Base-by-base conservation (phyloP, 2,113 vertebrate species). In the Chlamydotis undulata region DNA sequence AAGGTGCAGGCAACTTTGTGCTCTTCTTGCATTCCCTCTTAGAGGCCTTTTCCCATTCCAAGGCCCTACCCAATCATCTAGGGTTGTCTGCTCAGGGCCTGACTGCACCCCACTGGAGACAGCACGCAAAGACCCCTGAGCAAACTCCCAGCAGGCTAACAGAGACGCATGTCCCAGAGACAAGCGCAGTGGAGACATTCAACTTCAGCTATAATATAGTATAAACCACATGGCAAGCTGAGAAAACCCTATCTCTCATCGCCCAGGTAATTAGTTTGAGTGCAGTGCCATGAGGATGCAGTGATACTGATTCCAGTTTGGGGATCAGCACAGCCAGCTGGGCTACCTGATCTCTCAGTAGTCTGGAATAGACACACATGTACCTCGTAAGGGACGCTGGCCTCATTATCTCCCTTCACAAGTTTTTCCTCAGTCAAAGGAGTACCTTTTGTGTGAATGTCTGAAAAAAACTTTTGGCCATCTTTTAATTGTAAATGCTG, bases 81-180 rank as follows among this genome's bases (percentile, higher is more conserved):
- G 18, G 19, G 25, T 25, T 57, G 41, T 73, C 65, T 71, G 37
- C 63, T 56, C 39, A 49, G 61, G 33, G 26, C 28, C 53, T 56
- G 67, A n/a, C 53, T 45, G 29, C 64, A 37, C n/a, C 7, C 45
- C 12, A 1, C 8, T 37, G 67, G 17, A 53, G 22, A 3, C 63
- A 56, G 56, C 0, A 0, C 18, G 41, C 31, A 55, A 45, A 81
- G 47, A 64, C 7, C 25, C 37, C 4, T 1, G 2, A 47, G 31
- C 59, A 43, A 61, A 82, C 22, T 59, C 19, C 24, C 13, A 31
- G n/a, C 47, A 47, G 39, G 28, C 68, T 39, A 14, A 41, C 17
- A 59, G 52, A 15, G 52, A 28, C 14, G 16, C 52, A 53, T 28
- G 14, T 53, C 26, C 52, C 52, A 53, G 52, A 53, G 28, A 26